Conservation (phyloP, 2,888 invertebrate species). For the Alviniconcha strummeri region DNA sequence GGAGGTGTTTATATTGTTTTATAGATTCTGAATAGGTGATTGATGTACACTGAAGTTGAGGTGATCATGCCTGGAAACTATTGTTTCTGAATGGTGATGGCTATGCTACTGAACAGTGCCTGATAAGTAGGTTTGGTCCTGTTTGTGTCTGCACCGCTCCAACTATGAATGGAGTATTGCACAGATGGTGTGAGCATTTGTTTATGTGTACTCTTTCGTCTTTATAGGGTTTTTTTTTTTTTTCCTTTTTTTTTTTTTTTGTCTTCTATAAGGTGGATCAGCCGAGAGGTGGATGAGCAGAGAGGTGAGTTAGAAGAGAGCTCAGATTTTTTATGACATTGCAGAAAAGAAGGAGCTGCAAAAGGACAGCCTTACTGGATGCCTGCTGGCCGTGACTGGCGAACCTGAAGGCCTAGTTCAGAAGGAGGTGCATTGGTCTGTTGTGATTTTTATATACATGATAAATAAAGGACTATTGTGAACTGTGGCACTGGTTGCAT, state of each 20-base stretch:
- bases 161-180: no score
- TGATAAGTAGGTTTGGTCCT: no score
- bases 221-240: slow-evolving; percentile 5
- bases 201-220: not conserved
- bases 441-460: no score
- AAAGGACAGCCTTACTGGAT: slow-evolving; percentile 64
- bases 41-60: no score
- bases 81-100: no score
- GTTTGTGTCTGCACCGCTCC: no score
- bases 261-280: slow-evolving; percentile 57
- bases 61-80: no score
- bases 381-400: slow-evolving; percentile 67
- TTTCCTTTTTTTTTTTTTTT: slow-evolving; percentile 3
- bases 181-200: not conserved
- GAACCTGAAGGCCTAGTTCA: slow-evolving; percentile 52
- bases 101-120: no score
- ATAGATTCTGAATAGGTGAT: no score
- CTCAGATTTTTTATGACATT: slow-evolving; percentile 74
- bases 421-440: slow-evolving; percentile 57
- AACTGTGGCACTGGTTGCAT: no score
- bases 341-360: slow-evolving; percentile 73
- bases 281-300: slow-evolving; percentile 57
- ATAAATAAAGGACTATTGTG: no score
- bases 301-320: slow-evolving; percentile 72
- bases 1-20: no score